Base-by-base conservation (phyloP, 2,888 invertebrate genomes). In the Leuctra nigra region DNA sequence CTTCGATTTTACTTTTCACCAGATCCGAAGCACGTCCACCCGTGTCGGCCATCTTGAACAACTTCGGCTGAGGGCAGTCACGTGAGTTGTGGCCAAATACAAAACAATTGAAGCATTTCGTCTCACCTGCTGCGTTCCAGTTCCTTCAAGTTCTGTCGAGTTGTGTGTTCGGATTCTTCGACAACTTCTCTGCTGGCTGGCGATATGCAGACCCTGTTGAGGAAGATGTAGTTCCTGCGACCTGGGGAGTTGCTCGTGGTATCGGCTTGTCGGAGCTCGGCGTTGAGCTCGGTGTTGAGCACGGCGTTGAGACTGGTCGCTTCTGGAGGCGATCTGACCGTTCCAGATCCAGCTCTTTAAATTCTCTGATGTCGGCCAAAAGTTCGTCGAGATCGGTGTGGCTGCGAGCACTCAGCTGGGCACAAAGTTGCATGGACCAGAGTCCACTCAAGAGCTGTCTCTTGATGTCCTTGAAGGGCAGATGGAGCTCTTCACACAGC, bases 41-140 rank as follows among this genome's bases (percentile, higher is more conserved):
- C n/a, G n/a, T n/a, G n/a, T n/a, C n/a, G n/a, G n/a, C n/a, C n/a
- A n/a, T n/a, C n/a, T n/a, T n/a, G n/a, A n/a, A n/a, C n/a, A n/a
- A n/a, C 46, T 46, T 46, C 24, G 46, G 46, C n/a, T 20, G 23
- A 16, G 25, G 23, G 47, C 47, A 47, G 25, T 47, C 47, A 25
- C 47, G 47, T 25, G 47, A 23, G 14, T 25, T 47, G 25, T 47
- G 47, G 16, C 47, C 47, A 25, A 25, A 25, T 16, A 25, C 25
- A 24, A 16, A 16, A 47, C 47, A 47, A 25, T 47, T 47, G 47
- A 25, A 47, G 16, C 47, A 47, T 25, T 47, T 47, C n/a, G 46
- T n/a, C 9, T 22, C 24, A 11, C 46, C 46, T 24, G 46, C 22
- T 11, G 46, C 7, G 11, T 46, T 22, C 4, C 24, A 24, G 23